phyloP scores from a whole-genome alignment of 1,140 invertebrate genomes.

The Aethina tumida region DNA sequence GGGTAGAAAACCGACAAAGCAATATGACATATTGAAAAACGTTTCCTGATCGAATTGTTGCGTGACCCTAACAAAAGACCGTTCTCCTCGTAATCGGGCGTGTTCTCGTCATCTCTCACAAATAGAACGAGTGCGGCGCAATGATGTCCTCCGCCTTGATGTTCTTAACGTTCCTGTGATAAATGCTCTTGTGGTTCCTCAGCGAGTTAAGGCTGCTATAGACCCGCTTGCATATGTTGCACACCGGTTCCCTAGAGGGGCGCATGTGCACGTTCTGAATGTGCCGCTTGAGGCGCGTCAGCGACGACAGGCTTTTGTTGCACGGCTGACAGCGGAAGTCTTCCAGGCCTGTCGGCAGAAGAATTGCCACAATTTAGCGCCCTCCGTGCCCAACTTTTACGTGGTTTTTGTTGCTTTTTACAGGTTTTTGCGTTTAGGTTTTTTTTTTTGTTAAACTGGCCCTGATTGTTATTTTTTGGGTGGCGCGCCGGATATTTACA shows the following conservation, averaged over 20 bases:
- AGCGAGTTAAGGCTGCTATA: slow-evolving; percentile 80
- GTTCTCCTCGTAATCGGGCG: no score
- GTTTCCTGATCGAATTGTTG: no score
- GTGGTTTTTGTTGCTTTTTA: background rate
- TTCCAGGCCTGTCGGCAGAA: slow-evolving; percentile 45
- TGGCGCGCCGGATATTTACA: background rate
- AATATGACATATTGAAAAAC: no score
- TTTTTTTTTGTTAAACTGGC: background rate
- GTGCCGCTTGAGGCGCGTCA: slow-evolving; percentile 73
- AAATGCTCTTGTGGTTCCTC: slow-evolving; percentile 82
- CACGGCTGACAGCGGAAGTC: slow-evolving; percentile 78
- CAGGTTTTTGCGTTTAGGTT: background rate
- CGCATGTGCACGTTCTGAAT: slow-evolving; percentile 81
- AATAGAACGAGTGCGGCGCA: slow-evolving; percentile 33
- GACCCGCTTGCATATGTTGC: slow-evolving; percentile 79
- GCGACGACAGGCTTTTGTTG: slow-evolving; percentile 76
- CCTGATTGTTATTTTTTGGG: background rate
- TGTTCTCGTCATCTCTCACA: slow-evolving; percentile 24
- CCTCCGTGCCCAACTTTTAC: no score
- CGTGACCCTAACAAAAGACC: no score
- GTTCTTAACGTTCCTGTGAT: slow-evolving; percentile 59
- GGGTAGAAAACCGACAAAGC: no score
- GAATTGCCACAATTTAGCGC: slow-evolving; percentile 28
- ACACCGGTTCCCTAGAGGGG: slow-evolving; percentile 73
- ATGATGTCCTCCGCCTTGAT: slow-evolving; percentile 33